phyloP scores from a whole-genome alignment of 2,888 invertebrate species.

The Chloromyia formosa region DNA sequence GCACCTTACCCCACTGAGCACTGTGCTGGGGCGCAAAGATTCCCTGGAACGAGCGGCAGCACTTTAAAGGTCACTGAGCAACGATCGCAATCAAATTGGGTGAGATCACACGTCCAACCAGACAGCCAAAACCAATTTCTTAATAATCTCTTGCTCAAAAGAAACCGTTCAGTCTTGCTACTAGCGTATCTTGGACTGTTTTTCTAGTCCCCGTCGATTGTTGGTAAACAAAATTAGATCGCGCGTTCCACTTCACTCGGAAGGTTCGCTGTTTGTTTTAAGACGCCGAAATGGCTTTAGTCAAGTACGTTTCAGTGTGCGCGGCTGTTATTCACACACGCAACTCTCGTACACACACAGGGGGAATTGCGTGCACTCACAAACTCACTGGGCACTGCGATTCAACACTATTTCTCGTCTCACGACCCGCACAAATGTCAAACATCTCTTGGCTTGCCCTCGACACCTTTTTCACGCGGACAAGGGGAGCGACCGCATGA shows the following conservation, averaged over 20 bases:
- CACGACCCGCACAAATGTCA: too few species aligned
- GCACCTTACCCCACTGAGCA: slow-evolving; percentile 50
- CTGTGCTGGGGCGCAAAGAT: background rate
- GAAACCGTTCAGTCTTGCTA: background rate
- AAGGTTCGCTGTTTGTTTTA: background rate
- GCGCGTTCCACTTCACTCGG: slow-evolving; percentile 17
- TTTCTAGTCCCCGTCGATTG: background rate
- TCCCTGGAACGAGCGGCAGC: background rate
- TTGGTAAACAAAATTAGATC: slow-evolving; percentile 26
- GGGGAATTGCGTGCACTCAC: slow-evolving; percentile 8
- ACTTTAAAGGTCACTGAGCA: too few species aligned
- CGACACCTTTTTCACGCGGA: too few species aligned
- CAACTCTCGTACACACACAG: background rate
- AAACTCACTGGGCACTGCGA: slow-evolving; percentile 1
- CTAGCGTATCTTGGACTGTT: background rate
- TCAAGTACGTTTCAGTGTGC: slow-evolving; percentile 27
- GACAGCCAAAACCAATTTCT: too few species aligned
- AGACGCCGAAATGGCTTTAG: background rate
- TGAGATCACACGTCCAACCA: too few species aligned
- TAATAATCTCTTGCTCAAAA: background rate
- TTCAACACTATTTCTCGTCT: too few species aligned
- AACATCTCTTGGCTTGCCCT: too few species aligned
- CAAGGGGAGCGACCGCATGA: too few species aligned
- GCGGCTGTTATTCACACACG: slow-evolving; percentile 23
- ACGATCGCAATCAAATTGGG: too few species aligned